Conservation (phyloP, 2,797 vertebrate species). For the Phoebastria nigripes region DNA sequence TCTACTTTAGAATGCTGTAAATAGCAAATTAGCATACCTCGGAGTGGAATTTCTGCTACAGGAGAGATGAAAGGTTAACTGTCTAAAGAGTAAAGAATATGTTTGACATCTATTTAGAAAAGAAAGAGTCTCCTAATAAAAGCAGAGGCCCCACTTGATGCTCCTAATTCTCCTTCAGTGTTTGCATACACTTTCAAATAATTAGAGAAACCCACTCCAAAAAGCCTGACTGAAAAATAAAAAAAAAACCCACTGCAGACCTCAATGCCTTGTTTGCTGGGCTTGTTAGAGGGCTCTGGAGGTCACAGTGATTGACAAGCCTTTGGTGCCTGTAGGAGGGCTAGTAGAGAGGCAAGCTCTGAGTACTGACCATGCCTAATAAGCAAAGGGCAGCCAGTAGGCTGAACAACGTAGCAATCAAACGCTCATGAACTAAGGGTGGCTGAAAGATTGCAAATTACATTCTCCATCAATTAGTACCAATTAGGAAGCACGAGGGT, state of each 20-base stretch:
- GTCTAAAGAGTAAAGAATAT: conserved; percentile 75
- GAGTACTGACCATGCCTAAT: conserved; percentile 58
- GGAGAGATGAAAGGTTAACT: conserved; percentile 78
- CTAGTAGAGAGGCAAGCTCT: conserved; percentile 60
- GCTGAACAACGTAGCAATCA: conserved; percentile 59
- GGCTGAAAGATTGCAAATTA: conserved; percentile 55
- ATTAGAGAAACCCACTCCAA: conserved; percentile 71
- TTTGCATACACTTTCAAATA: conserved; percentile 78
- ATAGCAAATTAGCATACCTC: conserved; percentile 73
- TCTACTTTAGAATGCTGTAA: conserved; percentile 68
- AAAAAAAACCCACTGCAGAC: conserved; percentile 36
- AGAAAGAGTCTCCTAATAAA: conserved; percentile 74
- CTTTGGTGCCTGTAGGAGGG: conserved; percentile 59
- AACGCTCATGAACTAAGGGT: neutral
- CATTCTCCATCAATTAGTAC: conserved; percentile 65
- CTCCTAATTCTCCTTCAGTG: conserved; percentile 70
- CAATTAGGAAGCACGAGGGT: conserved; percentile 50
- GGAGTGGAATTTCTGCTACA: conserved; percentile 66
- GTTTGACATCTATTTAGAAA: conserved; percentile 74
- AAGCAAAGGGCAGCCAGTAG: conserved; percentile 38
- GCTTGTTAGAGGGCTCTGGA: conserved; percentile 73
- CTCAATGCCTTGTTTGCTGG: conserved; percentile 74
- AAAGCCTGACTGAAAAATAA: conserved; percentile 45
- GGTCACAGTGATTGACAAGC: conserved; percentile 77
- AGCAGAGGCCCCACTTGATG: conserved; percentile 74